Evolutionary conservation across 2,888 invertebrate species (phyloP), one percentile per base, ranked within the genome.

Genomic region (Scaptomyza polygonia): DNA sequence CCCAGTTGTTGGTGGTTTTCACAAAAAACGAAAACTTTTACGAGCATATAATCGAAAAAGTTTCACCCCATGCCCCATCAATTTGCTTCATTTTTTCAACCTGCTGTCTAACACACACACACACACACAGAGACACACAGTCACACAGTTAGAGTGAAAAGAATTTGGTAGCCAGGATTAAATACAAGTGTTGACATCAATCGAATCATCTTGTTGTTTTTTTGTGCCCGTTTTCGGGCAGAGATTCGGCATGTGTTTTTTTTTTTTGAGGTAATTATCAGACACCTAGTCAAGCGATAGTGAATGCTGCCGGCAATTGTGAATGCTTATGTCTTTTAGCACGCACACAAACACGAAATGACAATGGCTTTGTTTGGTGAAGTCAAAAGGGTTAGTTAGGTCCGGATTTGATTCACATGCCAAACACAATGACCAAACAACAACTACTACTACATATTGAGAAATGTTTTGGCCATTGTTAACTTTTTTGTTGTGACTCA

Each of bases 11-110:
- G 66, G 64, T 48, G 62, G 65, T 48, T 69, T 70, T 54, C 63
- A 65, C 79, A 86, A 86, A 86, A 84, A 83, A 67, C 71, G 61
- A 67, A 80, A 85, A 81, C 84, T 86, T 88, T 88, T 88, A 80
- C 88, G 86, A 88, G 84, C 86, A 88, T 75, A 88, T 88, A 88
- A 88, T 85, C 85, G 88, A 88, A 85, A 85, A 85, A 85, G 86
- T 85, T 85, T 88, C 69, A 44, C 57, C 55, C 59, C 48, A 48
- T 55, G 54, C 58, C 39, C 58, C 39, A 21, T 52, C 40, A 32
- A 43, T 52, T 54, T 36, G 52, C 5, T 3, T 58, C 11, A n/a
- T 42, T 42, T 49, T 44, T 49, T 52, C 42, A 14, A 44, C n/a
- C 25, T 52, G 43, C 1, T 29, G n/a, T 25, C 18, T 16, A 2